phyloP scores from a whole-genome alignment of 2,113 vertebrate species.

The Ginglymostoma cirratum region DNA sequence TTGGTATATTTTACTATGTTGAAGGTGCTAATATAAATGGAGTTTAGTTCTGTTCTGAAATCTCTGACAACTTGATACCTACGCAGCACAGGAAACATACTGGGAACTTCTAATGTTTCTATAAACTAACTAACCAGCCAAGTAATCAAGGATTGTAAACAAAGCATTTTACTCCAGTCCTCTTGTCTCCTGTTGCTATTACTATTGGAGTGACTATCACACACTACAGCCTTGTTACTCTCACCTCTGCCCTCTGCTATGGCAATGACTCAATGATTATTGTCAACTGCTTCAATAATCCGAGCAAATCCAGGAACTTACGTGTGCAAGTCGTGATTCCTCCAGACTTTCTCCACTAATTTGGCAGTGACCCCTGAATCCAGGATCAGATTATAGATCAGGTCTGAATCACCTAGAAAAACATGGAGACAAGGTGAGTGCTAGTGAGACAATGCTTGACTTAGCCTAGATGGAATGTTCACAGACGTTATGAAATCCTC shows the following conservation, averaged over 20 bases:
- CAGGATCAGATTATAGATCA: slow-evolving; percentile 93
- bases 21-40: background rate
- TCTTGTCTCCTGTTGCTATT: background rate
- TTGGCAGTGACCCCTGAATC: slow-evolving; percentile 92
- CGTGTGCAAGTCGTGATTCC: slow-evolving; percentile 90
- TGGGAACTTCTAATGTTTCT: background rate
- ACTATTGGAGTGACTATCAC: background rate
- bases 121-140: background rate
- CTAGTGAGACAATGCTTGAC: background rate
- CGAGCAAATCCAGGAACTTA: slow-evolving; percentile 50
- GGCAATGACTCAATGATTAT: background rate
- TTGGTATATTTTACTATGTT: background rate
- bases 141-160: background rate
- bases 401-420: slow-evolving; percentile 75
- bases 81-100: background rate
- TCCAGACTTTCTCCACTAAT: slow-evolving; percentile 90
- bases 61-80: background rate
- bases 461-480: background rate
- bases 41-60: background rate
- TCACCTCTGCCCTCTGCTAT: background rate
- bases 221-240: too few species aligned
- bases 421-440: slow-evolving; percentile 8
- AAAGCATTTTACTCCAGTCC: background rate
- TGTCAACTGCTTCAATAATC: background rate
- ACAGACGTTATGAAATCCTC: background rate